Conservation (phyloP, 2,888 invertebrate species). For the Erannis defoliaria region DNA sequence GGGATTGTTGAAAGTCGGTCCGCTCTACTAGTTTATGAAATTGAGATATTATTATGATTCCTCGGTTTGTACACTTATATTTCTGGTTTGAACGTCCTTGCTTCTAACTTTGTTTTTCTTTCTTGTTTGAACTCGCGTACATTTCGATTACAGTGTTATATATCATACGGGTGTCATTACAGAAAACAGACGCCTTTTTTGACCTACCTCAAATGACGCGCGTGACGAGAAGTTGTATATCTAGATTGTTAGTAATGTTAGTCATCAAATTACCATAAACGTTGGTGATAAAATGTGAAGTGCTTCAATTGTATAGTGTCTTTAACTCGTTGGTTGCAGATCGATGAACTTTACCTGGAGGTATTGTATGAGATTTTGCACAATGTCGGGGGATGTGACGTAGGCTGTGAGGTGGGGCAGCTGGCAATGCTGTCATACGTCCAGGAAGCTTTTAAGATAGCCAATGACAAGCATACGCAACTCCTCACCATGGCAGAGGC, state of each 20-base stretch:
- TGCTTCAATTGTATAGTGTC: constrained; percentile 8
- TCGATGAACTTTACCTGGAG: constrained; percentile 95
- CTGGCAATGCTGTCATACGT: constrained; percentile 90
- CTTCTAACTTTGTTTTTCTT: constrained; percentile 17
- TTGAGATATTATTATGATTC: constrained; percentile 80
- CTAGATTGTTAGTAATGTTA: constrained; percentile 12
- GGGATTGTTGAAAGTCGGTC: constrained; percentile 49
- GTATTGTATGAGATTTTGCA: constrained; percentile 94
- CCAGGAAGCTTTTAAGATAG: constrained; percentile 92
- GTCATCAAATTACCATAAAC: constrained; percentile 31
- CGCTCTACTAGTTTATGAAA: constrained; percentile 68
- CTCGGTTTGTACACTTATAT: constrained; percentile 66
- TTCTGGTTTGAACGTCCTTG: constrained; percentile 19
- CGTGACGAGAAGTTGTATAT: constrained; percentile 20
- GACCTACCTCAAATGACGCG: constrained; percentile 25
- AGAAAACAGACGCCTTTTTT: constrained; percentile 10
- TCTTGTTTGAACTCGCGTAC: constrained; percentile 12
- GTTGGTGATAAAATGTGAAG: constrained; percentile 18
- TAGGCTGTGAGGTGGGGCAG: constrained; percentile 89
- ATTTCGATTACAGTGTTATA: constrained; percentile 7
- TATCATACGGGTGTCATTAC: constrained; percentile 20
- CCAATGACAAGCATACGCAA: constrained; percentile 91
- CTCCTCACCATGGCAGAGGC: constrained; percentile 90
- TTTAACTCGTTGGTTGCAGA: constrained; percentile 79
- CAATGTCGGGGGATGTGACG: constrained; percentile 94